Conservation (phyloP, 92 coral and sea anemone genomes). For the Epizoanthus ramosus region DNA sequence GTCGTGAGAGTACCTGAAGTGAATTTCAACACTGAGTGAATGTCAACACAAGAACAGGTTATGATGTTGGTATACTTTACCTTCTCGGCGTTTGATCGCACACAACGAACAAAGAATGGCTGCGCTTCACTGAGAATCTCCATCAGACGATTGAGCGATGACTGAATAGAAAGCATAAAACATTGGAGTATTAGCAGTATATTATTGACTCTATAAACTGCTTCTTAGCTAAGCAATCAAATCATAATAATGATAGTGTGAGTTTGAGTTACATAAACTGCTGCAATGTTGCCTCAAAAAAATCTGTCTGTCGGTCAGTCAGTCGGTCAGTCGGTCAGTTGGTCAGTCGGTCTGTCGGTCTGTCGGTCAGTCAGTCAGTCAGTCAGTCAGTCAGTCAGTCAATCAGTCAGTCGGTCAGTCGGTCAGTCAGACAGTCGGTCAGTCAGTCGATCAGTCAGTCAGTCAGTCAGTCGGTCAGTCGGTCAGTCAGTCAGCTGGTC, state of each 20-base stretch:
- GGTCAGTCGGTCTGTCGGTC: too few relatives aligned
- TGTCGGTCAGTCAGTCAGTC: neutral
- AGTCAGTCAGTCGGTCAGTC: too few relatives aligned
- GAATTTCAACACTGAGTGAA: too few relatives aligned
- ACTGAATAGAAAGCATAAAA: constrained; percentile 52
- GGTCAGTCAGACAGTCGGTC: neutral
- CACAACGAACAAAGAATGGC: constrained; percentile 97
- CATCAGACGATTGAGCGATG: constrained; percentile 90
- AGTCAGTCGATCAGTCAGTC: too few relatives aligned
- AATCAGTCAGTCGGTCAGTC: neutral
- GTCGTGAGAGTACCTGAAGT: too few relatives aligned
- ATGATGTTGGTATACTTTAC: constrained; percentile 37
- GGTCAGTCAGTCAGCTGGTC: too few relatives aligned
- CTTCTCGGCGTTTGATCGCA: constrained; percentile 97
- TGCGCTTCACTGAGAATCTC: constrained; percentile 94
- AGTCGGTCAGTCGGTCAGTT: too few relatives aligned
- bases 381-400: neutral
- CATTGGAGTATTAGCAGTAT: neutral
- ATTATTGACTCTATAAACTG: too few relatives aligned
- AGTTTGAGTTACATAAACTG: too few relatives aligned
- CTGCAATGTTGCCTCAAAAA: neutral
- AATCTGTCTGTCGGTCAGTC: neutral
- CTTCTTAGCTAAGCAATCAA: too few relatives aligned
- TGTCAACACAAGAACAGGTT: neutral
- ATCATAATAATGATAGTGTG: too few relatives aligned